Percentiles rank a stretch among this genome's conserved stretches.
phyloP scores from a whole-genome alignment of 2,113 vertebrate genomes.

The Bungarus multicinctus region DNA sequence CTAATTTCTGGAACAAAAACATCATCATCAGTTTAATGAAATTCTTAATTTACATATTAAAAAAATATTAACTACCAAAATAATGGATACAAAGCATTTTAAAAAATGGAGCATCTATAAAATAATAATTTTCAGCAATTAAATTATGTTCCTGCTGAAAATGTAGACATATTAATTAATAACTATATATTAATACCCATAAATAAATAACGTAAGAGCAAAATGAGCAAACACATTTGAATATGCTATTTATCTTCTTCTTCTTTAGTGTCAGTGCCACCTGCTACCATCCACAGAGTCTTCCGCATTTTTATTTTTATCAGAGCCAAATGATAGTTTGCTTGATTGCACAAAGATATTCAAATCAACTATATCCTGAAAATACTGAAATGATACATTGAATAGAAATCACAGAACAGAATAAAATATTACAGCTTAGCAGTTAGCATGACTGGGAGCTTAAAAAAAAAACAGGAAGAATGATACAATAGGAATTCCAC shows the following conservation, averaged over 20 bases:
- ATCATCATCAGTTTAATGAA: not conserved
- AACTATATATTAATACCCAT: constrained; percentile 16
- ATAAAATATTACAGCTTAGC: not conserved
- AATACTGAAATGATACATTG: not conserved
- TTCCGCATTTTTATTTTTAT: not conserved
- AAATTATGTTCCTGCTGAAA: not conserved
- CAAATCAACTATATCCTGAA: not conserved
- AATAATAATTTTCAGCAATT: not conserved
- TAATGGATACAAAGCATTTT: not conserved
- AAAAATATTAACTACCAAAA: not conserved
- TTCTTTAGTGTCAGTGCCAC: not conserved
- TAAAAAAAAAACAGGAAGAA: not conserved
- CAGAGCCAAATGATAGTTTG: constrained; percentile 1
- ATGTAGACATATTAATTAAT: not conserved
- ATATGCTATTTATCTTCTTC: constrained; percentile 4
- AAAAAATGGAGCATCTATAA: not conserved
- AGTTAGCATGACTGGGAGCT: not conserved
- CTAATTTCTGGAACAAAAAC: not conserved
- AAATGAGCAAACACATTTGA: constrained; percentile 2
- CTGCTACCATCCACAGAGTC: not conserved
- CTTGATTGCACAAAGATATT: not conserved
- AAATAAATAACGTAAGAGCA: constrained; percentile 7
- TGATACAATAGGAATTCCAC: not conserved
- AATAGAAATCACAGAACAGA: not conserved
- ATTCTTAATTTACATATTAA: not conserved